phyloP scores from a whole-genome alignment of 2,113 vertebrate species.

The Grammomys surdaster region DNA sequence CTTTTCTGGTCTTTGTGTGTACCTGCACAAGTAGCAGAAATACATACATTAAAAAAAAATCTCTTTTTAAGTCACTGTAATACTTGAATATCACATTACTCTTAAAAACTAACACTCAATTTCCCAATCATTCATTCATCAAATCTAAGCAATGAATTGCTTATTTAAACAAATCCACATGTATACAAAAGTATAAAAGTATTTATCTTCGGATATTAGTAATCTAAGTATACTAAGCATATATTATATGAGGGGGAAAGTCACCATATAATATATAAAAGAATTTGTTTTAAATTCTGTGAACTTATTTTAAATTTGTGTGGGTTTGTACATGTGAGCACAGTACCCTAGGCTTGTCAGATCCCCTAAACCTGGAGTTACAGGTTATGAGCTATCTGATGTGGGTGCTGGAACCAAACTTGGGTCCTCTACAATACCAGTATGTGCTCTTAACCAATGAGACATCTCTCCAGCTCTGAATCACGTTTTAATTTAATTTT shows the following conservation, averaged over 20 bases:
- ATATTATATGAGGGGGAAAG: neutral
- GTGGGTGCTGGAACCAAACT: neutral
- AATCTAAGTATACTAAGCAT: neutral
- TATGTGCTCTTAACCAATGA: neutral
- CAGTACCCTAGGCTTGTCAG: neutral
- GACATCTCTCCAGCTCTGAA: neutral
- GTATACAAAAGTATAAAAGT: slow-evolving; percentile 43
- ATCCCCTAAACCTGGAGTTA: neutral
- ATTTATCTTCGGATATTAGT: neutral
- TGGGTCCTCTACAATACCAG: neutral
- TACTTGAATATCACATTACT: neutral
- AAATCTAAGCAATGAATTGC: slow-evolving; percentile 2
- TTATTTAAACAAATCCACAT: slow-evolving; percentile 3
- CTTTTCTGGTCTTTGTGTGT: neutral
- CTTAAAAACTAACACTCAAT: neutral
- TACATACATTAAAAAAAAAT: neutral
- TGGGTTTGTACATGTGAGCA: neutral
- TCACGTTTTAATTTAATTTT: neutral
- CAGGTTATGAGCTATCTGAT: neutral
- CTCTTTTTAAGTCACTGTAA: neutral
- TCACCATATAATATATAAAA: neutral
- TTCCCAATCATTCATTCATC: neutral
- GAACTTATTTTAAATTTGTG: neutral
- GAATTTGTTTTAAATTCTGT: neutral
- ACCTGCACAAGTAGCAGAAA: neutral